Evolutionary conservation across 1,140 invertebrate genomes (phyloP).

Genomic region (Euglossa dilemma): DNA sequence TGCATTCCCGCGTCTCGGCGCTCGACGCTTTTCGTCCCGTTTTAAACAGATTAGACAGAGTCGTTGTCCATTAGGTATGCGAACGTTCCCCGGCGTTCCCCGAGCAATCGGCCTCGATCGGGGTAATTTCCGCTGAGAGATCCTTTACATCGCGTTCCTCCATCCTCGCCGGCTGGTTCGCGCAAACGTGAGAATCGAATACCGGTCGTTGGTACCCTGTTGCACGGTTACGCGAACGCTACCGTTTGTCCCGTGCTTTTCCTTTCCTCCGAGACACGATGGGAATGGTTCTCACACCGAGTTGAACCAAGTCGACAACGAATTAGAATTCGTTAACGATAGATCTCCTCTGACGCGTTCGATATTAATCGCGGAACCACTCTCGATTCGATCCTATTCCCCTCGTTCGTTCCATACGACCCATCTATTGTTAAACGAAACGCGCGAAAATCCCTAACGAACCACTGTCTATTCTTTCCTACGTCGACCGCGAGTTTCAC

Average conservation of each 20-base stretch:
- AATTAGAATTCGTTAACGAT: neutral
- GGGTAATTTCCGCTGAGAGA: neutral
- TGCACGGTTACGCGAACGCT: neutral
- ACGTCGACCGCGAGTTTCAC: neutral
- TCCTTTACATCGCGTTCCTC: too few species aligned
- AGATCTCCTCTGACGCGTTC: neutral
- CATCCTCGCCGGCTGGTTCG: neutral
- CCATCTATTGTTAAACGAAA: too few species aligned
- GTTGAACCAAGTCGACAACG: neutral
- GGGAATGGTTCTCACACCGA: constrained; percentile 9
- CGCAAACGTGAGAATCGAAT: constrained; percentile 29
- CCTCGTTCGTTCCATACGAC: neutral
- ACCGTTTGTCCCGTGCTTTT: neutral
- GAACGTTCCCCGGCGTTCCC: neutral
- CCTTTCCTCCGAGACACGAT: neutral
- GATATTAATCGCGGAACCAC: neutral
- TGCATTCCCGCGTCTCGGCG: neutral
- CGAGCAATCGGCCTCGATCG: neutral
- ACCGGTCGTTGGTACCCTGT: neutral
- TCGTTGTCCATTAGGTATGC: neutral
- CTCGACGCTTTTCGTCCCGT: neutral
- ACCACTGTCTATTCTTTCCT: neutral
- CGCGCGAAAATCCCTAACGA: too few species aligned
- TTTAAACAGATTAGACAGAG: neutral
- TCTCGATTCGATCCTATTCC: neutral